phyloP scores from a whole-genome alignment of 2,113 vertebrate species.

The Amazona guildingii region DNA sequence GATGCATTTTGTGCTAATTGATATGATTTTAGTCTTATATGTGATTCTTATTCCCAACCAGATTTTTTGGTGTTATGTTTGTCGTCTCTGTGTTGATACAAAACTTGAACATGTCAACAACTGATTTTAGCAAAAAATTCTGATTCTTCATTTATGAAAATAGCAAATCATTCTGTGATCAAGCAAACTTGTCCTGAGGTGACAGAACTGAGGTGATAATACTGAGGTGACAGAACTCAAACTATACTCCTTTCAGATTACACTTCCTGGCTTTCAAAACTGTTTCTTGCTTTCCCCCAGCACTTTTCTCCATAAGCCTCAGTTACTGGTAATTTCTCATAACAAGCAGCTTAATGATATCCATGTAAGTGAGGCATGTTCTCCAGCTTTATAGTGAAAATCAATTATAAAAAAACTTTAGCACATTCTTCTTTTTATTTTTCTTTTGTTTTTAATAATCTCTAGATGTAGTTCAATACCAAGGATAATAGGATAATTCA shows the following conservation, averaged over 20 bases:
- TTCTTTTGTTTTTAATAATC: neutral
- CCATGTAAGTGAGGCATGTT: neutral
- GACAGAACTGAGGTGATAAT: neutral
- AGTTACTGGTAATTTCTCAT: neutral
- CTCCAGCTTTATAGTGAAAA: neutral
- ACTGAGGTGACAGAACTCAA: neutral
- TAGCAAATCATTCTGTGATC: neutral
- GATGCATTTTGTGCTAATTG: neutral
- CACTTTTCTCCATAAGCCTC: neutral
- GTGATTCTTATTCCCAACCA: neutral
- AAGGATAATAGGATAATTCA: neutral
- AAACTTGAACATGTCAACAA: accelerated
- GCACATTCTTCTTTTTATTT: neutral
- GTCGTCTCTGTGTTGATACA: neutral
- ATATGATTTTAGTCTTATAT: neutral
- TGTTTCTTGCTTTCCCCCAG: neutral
- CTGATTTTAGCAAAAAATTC: neutral
- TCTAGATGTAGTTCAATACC: neutral
- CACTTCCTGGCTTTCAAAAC: neutral
- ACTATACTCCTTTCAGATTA: neutral
- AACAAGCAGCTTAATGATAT: neutral
- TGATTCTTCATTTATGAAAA: neutral
- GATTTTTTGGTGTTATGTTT: neutral
- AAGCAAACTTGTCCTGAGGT: neutral
- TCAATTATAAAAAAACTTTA: neutral